phyloP scores from a whole-genome alignment of 2,113 vertebrate genomes.

The Crotophaga sulcirostris region DNA sequence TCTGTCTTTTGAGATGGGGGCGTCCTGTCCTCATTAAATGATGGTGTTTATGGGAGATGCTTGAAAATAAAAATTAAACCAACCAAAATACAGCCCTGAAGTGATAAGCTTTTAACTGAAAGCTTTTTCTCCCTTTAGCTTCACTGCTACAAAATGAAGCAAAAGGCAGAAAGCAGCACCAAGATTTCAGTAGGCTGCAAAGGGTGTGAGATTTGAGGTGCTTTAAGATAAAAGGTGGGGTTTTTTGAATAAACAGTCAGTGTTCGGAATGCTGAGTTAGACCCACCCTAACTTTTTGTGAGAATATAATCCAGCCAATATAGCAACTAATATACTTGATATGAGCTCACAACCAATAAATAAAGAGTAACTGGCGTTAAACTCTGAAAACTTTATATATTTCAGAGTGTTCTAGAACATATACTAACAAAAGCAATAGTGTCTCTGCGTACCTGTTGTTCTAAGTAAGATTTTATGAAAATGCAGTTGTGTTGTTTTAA shows the following conservation, averaged over 20 bases:
- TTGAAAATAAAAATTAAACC: not conserved
- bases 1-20: not conserved
- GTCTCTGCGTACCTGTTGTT: not conserved
- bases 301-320: not conserved
- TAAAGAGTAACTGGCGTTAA: not conserved
- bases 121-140: not conserved
- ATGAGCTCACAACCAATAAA: not conserved
- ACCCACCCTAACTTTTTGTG: not conserved
- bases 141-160: not conserved
- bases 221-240: not conserved
- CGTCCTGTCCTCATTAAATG: not conserved
- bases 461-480: not conserved
- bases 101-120: not conserved
- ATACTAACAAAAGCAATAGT: not conserved
- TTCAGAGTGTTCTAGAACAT: not conserved
- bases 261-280: not conserved
- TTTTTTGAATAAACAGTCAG: not conserved
- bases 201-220: not conserved
- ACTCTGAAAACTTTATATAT: accelerated
- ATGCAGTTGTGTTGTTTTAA: not conserved
- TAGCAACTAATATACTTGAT: not conserved
- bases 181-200: not conserved
- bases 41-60: not conserved
- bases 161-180: not conserved
- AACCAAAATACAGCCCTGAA: not conserved